Evolutionary conservation across 2,113 vertebrate genomes (phyloP), one percentile per base, ranked within the genome.

Genomic region (Epinephelus fuscoguttatus): DNA sequence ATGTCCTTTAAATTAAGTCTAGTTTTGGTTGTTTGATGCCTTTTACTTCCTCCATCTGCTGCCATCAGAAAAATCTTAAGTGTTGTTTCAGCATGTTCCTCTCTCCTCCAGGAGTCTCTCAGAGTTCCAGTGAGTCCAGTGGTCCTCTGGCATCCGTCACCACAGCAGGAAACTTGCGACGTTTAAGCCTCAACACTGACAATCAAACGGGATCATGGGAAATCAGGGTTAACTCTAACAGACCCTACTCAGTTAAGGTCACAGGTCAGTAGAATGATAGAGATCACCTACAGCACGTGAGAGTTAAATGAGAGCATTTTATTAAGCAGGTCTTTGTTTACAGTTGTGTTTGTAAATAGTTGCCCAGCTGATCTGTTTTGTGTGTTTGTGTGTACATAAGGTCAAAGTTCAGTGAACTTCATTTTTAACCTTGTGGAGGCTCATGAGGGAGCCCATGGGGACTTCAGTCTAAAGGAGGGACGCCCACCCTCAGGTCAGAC

Each of bases 241-340:
- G 88, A 1, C n/a, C 81, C 6, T 95, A 94, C 71, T 86, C 91
- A 52, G 76, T 95, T 7, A 95, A 94, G 82, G 92, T 95, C 61
- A 91, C 71, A 88, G 94, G 94, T 95, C 64, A 78, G 86, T 75
- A 50, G 4, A 19, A 50, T 50, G 1, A 61, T n/a, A 30, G 11
- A 49, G 21, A 6, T 47, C 9, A 45, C 13, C 6, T 57, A 17
- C 13, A 72, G 27, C 6, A 6, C 27, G 60, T 57, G 23, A 76
- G 4, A 40, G 5, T 47, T n/a, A 10, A 53, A 71, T n/a, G 17
- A 17, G 12, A 73, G 19, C 15, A 23, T 53, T 15, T n/a, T 33
- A 21, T 19, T 50, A 47, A 12, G 21, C 10, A 8, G 19, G 11
- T 42, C 37, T 74, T 27, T 59, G 33, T 67, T 33, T 62, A 0